Percentiles rank a stretch among this genome's conserved stretches.
Conservation (phyloP, 2,113 vertebrate genomes). For the Turdus rufiventris region DNA sequence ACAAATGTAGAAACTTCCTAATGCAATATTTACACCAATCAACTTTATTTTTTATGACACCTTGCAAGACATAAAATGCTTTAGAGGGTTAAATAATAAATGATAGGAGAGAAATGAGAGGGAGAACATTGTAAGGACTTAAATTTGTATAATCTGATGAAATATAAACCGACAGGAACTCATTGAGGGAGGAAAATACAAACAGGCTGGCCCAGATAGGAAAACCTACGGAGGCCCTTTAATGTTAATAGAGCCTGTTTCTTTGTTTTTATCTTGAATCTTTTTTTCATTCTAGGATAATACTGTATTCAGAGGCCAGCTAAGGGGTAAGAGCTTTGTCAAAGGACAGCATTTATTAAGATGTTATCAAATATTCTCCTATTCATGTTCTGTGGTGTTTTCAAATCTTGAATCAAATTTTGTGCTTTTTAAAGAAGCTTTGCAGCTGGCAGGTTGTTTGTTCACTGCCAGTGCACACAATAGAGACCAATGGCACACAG, state of each 20-base stretch:
- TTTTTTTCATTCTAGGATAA: background rate
- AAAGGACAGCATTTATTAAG: slow-evolving; percentile 11
- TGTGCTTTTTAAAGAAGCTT: background rate
- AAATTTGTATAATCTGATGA: background rate
- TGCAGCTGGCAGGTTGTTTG: background rate
- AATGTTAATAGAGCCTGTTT: background rate
- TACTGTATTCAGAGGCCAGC: background rate
- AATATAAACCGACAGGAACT: background rate
- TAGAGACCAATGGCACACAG: fast-evolving
- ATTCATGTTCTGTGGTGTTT: background rate
- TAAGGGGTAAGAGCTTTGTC: background rate
- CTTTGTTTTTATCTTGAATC: background rate
- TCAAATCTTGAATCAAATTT: background rate
- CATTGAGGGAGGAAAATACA: background rate
- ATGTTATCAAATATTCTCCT: background rate
- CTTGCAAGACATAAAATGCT: slow-evolving; percentile 6
- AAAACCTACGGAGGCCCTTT: background rate
- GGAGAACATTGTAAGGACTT: background rate
- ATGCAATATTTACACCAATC: slow-evolving; percentile 23
- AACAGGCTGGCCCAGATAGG: background rate
- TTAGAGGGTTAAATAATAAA: slow-evolving; percentile 55
- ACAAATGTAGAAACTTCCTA: background rate
- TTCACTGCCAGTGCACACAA: background rate
- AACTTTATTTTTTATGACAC: background rate
- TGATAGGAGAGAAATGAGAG: background rate